These are phyloP conservation scores for Sebastes ruberrimus DNA, from an alignment of 2,797 vertebrate species.

Conservation along the genomic window DNA sequence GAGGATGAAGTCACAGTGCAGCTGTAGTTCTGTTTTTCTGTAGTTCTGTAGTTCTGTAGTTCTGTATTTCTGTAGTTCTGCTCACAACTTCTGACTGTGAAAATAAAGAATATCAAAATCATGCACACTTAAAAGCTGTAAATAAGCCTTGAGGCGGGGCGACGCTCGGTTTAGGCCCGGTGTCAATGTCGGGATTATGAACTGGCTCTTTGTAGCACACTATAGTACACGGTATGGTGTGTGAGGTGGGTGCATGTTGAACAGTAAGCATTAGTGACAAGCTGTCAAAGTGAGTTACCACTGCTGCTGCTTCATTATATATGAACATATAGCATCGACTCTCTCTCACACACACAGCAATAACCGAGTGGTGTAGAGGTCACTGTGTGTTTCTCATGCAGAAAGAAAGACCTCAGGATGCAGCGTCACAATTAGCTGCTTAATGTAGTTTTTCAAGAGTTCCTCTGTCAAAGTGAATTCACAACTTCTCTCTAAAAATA, in stretches of 20 bases:
- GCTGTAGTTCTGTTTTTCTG: background rate
- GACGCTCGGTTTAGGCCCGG: background rate
- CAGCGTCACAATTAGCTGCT: background rate
- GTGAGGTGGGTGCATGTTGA: background rate
- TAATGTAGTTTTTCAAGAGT: background rate
- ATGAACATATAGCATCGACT: constrained; percentile 33
- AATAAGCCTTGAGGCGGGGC: background rate
- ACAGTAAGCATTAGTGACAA: constrained; percentile 51
- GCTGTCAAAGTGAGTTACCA: constrained; percentile 56
- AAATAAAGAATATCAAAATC: background rate
- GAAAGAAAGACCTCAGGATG: background rate
- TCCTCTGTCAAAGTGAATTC: background rate
- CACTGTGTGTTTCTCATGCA: background rate
- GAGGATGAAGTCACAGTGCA: background rate
- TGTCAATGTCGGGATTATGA: background rate
- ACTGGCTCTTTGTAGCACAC: background rate
- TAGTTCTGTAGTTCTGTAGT: background rate
- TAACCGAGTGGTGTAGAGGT: background rate
- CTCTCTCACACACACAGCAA: background rate
- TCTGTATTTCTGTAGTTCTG: background rate
- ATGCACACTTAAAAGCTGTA: background rate
- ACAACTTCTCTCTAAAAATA: background rate
- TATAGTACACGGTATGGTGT: background rate
- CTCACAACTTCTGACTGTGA: background rate
- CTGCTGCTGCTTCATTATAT: constrained; percentile 37